Evolutionary conservation across 1,140 invertebrate species (phyloP), one percentile per base, ranked within the genome.

Genomic region (Xylocopa sonorina): DNA sequence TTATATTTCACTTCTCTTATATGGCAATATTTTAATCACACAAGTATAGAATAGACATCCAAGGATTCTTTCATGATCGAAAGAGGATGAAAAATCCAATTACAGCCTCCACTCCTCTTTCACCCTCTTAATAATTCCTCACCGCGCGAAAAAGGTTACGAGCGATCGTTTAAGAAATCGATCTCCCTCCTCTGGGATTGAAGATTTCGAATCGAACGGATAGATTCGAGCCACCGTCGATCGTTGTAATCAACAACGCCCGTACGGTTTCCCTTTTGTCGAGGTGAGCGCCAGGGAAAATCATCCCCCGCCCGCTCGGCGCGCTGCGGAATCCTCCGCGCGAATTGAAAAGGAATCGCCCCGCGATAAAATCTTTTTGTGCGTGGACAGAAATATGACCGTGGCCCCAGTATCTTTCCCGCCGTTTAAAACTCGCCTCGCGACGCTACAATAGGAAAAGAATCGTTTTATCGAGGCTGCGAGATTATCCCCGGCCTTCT

Each of bases 281-380:
- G 53, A 7, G 32, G 18, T 24, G 32, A 48, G 57, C 32, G 24
- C 32, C n/a, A n/a, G n/a, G 53, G 64, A 60, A 71, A 78, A 60
- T 78, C 75, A 34, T 32, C 34, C 51, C 53, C 51, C 29, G 29
- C n/a, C n/a, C n/a, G n/a, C n/a, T n/a, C n/a, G n/a, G n/a, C n/a
- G n/a, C n/a, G n/a, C n/a, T n/a, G n/a, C 38, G n/a, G 46, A 77
- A 69, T 77, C 66, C 51, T 50, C 60, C 51, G 53, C 48, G 67
- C 27, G 51, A 69, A 69, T 69, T 38, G 64, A 60, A 58, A 71
- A 66, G 46, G 43, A 43, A 60, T 46, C n/a, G 55, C 60, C 27
- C 27, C 27, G 16, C 55, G 75, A 78, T 78, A 78, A 69, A 78
- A 78, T 78, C 75, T 78, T 71, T 78, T 78, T 78, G 55, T 78